A percentile compares a stretch with the other conserved stretches of the same genome.
Evolutionary conservation across 2,113 vertebrate genomes (phyloP).

Genomic region (Leucopternis melanops): DNA sequence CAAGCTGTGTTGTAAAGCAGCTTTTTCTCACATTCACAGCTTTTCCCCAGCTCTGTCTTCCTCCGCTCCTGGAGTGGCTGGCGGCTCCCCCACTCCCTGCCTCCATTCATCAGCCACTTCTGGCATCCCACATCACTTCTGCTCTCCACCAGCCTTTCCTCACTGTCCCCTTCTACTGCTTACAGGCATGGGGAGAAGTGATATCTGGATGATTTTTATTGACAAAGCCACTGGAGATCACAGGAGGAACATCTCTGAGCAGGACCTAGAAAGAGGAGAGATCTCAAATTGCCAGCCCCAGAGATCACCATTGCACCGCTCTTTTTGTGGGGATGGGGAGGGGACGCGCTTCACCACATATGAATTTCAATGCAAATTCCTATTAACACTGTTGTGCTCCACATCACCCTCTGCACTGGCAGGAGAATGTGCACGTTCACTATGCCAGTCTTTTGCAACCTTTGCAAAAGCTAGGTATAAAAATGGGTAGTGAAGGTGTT

Average conservation of each 20-base stretch:
- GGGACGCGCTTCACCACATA: accelerated
- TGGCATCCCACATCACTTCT: accelerated
- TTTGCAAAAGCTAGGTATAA: not conserved
- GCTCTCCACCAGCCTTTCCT: not conserved
- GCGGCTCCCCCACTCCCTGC: not conserved
- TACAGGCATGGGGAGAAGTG: accelerated
- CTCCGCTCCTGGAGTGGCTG: not conserved
- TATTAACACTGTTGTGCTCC: not conserved
- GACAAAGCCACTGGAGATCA: not conserved
- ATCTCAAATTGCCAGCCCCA: not conserved
- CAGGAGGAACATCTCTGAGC: not conserved
- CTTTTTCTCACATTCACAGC: slow-evolving; percentile 30
- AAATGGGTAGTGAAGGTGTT: not conserved
- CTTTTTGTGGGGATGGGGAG: not conserved
- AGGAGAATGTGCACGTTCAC: accelerated
- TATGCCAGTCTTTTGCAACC: not conserved
- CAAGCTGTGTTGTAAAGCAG: not conserved
- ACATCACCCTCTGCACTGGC: not conserved
- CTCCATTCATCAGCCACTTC: not conserved
- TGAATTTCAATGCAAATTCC: not conserved
- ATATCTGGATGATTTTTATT: not conserved
- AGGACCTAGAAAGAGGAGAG: not conserved
- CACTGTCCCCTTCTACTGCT: accelerated
- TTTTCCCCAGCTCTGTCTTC: not conserved
- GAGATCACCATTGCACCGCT: not conserved